These are phyloP conservation scores for Macropodus opercularis DNA, from an alignment of 2,797 vertebrate genomes.

Conservation along the genomic window DNA sequence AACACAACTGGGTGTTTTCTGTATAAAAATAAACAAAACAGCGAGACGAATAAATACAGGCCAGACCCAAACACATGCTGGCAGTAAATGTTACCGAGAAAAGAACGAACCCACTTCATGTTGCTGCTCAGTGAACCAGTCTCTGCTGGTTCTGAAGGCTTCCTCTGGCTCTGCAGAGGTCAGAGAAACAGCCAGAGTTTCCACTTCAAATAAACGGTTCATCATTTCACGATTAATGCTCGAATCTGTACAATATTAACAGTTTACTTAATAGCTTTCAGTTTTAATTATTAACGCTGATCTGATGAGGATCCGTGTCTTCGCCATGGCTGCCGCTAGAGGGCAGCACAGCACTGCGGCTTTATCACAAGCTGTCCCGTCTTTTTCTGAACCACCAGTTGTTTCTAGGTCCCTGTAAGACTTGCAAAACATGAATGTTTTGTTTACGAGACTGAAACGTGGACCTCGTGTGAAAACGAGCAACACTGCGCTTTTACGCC, in stretches of 20 bases:
- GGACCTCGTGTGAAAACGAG: conserved; percentile 20
- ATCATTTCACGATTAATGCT: conserved; percentile 3
- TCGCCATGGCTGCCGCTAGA: conserved; percentile 46
- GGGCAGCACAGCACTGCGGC: conserved; percentile 64
- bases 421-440: conserved; percentile 48
- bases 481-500: background rate
- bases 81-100: background rate
- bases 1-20: conserved; percentile 28
- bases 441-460: conserved; percentile 12
- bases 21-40: background rate
- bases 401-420: conserved; percentile 15
- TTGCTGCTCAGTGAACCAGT: too few species aligned
- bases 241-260: background rate
- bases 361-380: background rate
- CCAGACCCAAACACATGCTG: too few species aligned
- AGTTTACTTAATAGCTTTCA: background rate
- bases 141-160: too few species aligned
- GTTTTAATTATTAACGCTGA: too few species aligned
- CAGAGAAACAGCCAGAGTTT: conserved; percentile 26
- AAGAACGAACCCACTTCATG: too few species aligned
- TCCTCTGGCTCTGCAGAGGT: conserved; percentile 32
- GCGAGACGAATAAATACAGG: background rate
- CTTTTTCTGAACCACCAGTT: background rate
- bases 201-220: background rate
- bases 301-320: too few species aligned